Evolutionary conservation across 1,140 invertebrate genomes (phyloP).

Genomic region (Ostrea denselamellosa): DNA sequence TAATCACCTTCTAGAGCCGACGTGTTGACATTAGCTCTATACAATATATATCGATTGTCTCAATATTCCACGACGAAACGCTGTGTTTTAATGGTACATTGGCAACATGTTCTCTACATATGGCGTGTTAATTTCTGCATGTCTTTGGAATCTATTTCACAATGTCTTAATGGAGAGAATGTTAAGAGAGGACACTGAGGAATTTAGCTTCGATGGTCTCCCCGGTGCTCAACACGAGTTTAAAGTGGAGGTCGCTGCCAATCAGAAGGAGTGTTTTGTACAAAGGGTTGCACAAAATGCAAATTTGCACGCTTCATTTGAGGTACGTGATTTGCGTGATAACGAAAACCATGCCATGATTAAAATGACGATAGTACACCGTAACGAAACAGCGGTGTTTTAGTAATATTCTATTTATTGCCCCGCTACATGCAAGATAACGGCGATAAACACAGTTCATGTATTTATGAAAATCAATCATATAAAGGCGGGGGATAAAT

Average conservation of each 20-base stretch:
- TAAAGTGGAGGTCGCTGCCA: constrained; percentile 67
- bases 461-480: too few relatives aligned
- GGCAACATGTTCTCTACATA: neutral
- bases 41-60: neutral
- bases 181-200: constrained; percentile 62
- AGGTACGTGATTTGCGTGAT: constrained; percentile 61
- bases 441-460: too few relatives aligned
- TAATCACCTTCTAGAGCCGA: neutral
- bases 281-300: constrained; percentile 65
- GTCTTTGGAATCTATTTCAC: constrained; percentile 33
- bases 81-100: neutral
- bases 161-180: constrained; percentile 23
- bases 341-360: too few relatives aligned
- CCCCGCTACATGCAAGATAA: too few relatives aligned
- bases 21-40: neutral
- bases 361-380: too few relatives aligned
- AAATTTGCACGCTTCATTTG: constrained; percentile 69
- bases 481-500: too few relatives aligned
- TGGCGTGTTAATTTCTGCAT: neutral
- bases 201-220: constrained; percentile 74
- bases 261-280: constrained; percentile 71
- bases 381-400: too few relatives aligned
- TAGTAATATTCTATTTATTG: too few relatives aligned
- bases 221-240: constrained; percentile 75
- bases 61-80: neutral